Evolutionary conservation across 2,797 vertebrate genomes (phyloP).

Genomic region (Gallinago solitaria): DNA sequence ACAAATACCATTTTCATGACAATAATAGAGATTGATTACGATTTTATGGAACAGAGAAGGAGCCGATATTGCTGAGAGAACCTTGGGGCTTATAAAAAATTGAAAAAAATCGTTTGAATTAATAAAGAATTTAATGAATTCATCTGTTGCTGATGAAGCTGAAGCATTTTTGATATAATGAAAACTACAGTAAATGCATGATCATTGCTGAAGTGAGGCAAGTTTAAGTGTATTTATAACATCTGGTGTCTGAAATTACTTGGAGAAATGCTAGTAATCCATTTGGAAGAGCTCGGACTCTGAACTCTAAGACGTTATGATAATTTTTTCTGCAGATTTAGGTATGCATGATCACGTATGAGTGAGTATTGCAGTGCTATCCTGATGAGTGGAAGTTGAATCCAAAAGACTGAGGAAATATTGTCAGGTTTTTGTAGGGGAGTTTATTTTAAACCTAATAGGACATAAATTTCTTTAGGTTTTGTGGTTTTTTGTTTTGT

Average conservation of each 20-base stretch:
- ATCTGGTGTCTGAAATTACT: conserved; percentile 26
- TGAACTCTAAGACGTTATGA: not conserved
- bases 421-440: not conserved
- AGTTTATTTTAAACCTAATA: not conserved
- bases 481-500: not conserved
- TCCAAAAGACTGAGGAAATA: not conserved
- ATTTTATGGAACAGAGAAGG: conserved; percentile 71
- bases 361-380: not conserved
- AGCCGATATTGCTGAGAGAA: conserved; percentile 67
- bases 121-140: conserved; percentile 76
- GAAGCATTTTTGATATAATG: conserved; percentile 40
- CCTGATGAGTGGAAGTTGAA: not conserved
- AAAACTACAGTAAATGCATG: conserved; percentile 20
- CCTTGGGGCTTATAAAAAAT: conserved; percentile 60
- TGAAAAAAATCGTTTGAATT: conserved; percentile 70
- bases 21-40: conserved; percentile 83
- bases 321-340: not conserved
- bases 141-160: conserved; percentile 63
- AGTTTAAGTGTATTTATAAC: conserved; percentile 11
- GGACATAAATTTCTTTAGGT: not conserved
- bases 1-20: conserved; percentile 82
- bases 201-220: conserved; percentile 11
- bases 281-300: not conserved
- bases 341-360: not conserved
- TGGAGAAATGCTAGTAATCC: conserved; percentile 1